These are phyloP conservation scores for Drosophila acutilabella DNA, from an alignment of 2,888 invertebrate species.

Conservation along the genomic window DNA sequence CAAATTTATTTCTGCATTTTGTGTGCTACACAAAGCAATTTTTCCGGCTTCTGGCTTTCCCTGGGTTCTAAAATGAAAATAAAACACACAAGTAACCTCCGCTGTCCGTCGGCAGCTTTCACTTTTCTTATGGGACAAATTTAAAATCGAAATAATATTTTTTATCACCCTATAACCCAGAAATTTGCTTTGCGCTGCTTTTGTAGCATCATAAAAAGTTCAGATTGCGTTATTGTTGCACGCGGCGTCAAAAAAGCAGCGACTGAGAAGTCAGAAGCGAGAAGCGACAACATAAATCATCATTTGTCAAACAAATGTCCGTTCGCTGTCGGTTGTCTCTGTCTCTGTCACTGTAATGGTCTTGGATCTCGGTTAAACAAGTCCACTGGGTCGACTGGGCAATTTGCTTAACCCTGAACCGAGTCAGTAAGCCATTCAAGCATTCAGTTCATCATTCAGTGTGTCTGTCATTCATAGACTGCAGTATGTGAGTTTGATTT, in stretches of 20 bases:
- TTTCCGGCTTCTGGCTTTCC: conserved; percentile 2
- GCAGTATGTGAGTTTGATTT: conserved; percentile 28
- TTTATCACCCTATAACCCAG: conserved; percentile 66
- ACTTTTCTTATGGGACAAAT: conserved; percentile 42
- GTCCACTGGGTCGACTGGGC: conserved; percentile 48
- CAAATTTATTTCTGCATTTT: conserved; percentile 30
- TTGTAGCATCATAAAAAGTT: conserved; percentile 49
- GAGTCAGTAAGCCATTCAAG: conserved; percentile 21
- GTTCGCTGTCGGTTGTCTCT: conserved; percentile 10
- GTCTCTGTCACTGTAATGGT: conserved; percentile 10
- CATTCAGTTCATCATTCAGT: conserved; percentile 17
- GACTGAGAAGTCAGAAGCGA: conserved; percentile 8
- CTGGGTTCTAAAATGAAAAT: not conserved
- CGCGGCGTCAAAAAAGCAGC: conserved; percentile 4
- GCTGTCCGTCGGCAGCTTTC: conserved; percentile 34
- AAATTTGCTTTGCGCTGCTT: conserved; percentile 35
- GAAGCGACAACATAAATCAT: conserved; percentile 57
- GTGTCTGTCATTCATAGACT: not conserved
- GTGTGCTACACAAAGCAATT: conserved; percentile 15
- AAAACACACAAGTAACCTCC: not conserved
- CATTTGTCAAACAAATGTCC: conserved; percentile 67
- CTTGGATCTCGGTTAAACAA: conserved; percentile 33
- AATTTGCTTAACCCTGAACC: conserved; percentile 50
- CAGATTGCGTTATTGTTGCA: conserved; percentile 33
- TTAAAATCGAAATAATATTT: conserved; percentile 55